Evolutionary conservation across 2,888 invertebrate genomes (phyloP).

Genomic region (Abscondita cerata): DNA sequence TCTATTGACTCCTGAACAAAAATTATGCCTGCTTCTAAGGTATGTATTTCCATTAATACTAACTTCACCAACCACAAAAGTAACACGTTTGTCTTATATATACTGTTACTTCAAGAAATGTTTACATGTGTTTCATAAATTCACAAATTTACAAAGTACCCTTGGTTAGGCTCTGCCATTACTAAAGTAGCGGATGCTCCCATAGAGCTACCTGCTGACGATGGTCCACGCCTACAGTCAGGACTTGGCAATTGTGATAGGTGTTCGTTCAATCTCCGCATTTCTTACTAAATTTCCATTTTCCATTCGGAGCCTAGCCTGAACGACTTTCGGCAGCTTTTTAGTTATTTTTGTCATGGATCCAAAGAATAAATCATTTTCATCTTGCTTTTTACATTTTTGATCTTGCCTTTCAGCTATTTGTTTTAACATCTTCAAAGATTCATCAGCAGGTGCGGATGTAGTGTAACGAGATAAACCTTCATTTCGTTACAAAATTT

Average conservation of each 20-base stretch:
- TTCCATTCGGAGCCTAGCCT: too few species aligned
- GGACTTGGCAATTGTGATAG: background rate
- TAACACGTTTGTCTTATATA: background rate
- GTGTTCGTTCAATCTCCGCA: background rate
- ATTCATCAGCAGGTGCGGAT: background rate
- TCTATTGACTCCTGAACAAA: background rate
- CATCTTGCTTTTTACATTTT: slow-evolving; percentile 4
- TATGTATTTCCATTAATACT: background rate
- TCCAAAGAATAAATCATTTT: slow-evolving; percentile 42
- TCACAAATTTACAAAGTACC: background rate
- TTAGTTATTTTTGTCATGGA: slow-evolving; percentile 49
- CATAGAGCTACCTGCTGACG: background rate
- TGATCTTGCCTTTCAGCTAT: background rate
- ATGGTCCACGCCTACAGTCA: too few species aligned
- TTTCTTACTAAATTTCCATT: background rate
- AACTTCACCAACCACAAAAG: background rate
- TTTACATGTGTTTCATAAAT: background rate
- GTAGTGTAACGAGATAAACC: too few species aligned
- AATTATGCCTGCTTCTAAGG: too few species aligned
- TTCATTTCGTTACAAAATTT: too few species aligned
- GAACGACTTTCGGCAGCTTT: too few species aligned
- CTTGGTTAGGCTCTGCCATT: background rate
- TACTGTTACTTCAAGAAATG: background rate
- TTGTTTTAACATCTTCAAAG: slow-evolving; percentile 7
- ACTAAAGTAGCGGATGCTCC: background rate